A percentile compares a stretch with the other conserved stretches of the same genome.
Evolutionary conservation across 2,797 vertebrate genomes (phyloP).

Genomic region (Meda fulgida): DNA sequence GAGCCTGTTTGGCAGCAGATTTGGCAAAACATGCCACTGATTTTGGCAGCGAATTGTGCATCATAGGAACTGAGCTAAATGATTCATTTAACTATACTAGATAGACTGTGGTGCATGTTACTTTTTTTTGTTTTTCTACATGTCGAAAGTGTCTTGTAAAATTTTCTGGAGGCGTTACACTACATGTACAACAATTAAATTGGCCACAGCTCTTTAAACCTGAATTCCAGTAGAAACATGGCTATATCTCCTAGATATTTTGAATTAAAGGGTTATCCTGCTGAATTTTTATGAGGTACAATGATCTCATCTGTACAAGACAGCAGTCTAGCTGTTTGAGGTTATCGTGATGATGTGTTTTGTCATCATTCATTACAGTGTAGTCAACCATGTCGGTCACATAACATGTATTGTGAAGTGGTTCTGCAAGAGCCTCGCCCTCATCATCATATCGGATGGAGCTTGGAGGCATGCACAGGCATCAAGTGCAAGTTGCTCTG

Average conservation of each 20-base stretch:
- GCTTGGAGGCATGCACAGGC: constrained; percentile 27
- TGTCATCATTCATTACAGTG: constrained; percentile 33
- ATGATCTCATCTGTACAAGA: constrained; percentile 37
- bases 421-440: neutral
- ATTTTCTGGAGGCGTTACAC: neutral
- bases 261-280: constrained; percentile 8
- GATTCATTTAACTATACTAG: constrained; percentile 16
- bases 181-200: neutral
- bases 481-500: neutral
- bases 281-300: constrained; percentile 23
- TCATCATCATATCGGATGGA: neutral
- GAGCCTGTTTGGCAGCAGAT: constrained; percentile 45
- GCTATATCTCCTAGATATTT: constrained; percentile 4
- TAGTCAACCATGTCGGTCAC: neutral
- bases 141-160: neutral
- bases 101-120: constrained; percentile 4
- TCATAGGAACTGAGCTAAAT: constrained; percentile 34
- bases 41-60: constrained; percentile 28
- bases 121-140: neutral
- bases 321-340: constrained; percentile 38
- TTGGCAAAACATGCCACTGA: constrained; percentile 34
- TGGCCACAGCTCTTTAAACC: neutral
- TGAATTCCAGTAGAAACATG: neutral
- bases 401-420: neutral
- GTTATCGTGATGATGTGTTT: constrained; percentile 46